phyloP scores from a whole-genome alignment of 2,113 vertebrate genomes.

The Euleptes europaea region DNA sequence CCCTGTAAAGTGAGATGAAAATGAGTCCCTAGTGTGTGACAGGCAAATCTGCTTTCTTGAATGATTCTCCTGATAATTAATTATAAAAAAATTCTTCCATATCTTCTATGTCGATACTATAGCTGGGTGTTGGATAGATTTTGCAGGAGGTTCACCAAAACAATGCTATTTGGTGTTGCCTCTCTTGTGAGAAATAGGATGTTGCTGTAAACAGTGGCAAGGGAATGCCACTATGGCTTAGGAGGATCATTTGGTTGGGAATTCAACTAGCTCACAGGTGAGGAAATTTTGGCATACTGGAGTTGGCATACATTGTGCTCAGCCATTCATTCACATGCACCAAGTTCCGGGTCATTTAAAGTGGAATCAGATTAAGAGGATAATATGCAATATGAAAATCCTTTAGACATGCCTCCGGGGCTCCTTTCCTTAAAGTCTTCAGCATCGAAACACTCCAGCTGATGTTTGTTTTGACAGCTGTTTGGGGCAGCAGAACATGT shows the following conservation, averaged over 20 bases:
- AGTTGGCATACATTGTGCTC: slow-evolving; percentile 33
- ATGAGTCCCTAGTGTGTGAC: background rate
- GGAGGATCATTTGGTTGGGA: slow-evolving; percentile 57
- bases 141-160: slow-evolving; percentile 8
- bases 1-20: background rate
- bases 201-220: slow-evolving; percentile 35
- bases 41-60: background rate
- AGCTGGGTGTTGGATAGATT: slow-evolving; percentile 47
- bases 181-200: no score
- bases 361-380: slow-evolving; percentile 59
- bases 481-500: slow-evolving; percentile 58
- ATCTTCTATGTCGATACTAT: slow-evolving; percentile 20
- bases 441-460: slow-evolving; percentile 61
- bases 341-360: slow-evolving; percentile 42
- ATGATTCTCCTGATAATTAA: background rate
- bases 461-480: slow-evolving; percentile 74
- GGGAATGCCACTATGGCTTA: slow-evolving; percentile 38
- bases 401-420: slow-evolving; percentile 40
- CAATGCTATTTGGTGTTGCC: no score
- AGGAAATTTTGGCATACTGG: slow-evolving; percentile 33
- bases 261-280: slow-evolving; percentile 1
- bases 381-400: slow-evolving; percentile 59
- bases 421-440: slow-evolving; percentile 45
- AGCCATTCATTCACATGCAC: slow-evolving; percentile 50
- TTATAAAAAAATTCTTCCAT: background rate